phyloP scores from a whole-genome alignment of 2,797 vertebrate species.

The Halcyon badia region DNA sequence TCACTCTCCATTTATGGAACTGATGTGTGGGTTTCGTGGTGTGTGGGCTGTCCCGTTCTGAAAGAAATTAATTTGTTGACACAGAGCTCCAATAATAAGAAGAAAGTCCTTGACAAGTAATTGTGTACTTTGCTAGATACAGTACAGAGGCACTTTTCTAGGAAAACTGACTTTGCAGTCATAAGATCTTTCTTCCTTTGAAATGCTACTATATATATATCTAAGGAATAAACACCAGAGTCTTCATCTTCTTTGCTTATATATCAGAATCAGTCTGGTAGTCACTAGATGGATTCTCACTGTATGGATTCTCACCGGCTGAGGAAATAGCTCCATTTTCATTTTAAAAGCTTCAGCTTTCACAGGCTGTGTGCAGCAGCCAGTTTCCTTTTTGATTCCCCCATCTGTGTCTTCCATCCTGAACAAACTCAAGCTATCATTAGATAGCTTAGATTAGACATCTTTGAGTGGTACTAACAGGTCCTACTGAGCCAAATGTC shows the following conservation, averaged over 20 bases:
- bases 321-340: not conserved
- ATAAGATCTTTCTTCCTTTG: not conserved
- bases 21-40: not conserved
- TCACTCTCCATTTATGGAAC: not conserved
- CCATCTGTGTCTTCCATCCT: not conserved
- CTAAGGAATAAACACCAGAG: not conserved
- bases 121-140: not conserved
- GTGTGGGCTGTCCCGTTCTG: not conserved
- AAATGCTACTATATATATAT: fast-evolving
- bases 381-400: not conserved
- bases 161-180: not conserved
- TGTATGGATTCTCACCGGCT: not conserved
- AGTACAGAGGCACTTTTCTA: not conserved
- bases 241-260: not conserved
- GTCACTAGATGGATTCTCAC: not conserved
- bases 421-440: not conserved
- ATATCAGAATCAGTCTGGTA: not conserved
- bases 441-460: not conserved
- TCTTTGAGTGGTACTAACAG: not conserved
- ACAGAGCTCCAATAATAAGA: not conserved
- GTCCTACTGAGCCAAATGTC: not conserved
- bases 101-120: not conserved
- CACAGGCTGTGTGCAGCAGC: not conserved
- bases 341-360: not conserved
- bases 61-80: constrained; percentile 35